These are phyloP conservation scores for Blera fallax DNA, from an alignment of 2,888 invertebrate genomes.

Conservation along the genomic window DNA sequence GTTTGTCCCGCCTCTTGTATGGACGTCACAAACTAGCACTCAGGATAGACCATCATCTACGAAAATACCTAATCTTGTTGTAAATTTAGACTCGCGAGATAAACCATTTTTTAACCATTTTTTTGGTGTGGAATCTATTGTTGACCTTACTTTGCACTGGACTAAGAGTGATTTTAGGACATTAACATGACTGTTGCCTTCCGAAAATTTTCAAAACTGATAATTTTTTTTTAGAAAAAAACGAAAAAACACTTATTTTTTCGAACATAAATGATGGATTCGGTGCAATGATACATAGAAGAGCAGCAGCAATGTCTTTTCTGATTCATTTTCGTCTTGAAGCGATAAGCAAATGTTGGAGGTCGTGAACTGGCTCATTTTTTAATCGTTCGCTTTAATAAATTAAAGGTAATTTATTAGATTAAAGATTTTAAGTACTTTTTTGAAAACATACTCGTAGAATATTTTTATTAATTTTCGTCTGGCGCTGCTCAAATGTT, in stretches of 20 bases:
- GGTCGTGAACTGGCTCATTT: constrained; percentile 24
- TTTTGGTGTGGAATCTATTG: neutral
- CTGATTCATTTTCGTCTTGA: neutral
- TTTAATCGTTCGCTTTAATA: constrained; percentile 39
- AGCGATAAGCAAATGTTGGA: constrained; percentile 7
- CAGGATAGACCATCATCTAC: neutral
- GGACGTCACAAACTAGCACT: neutral
- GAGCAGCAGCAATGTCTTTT: neutral
- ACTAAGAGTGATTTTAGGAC: neutral
- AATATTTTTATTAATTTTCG: neutral
- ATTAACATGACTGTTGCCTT: neutral
- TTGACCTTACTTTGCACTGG: neutral
- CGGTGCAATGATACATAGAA: neutral
- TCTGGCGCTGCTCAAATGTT: neutral
- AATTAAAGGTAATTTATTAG: constrained; percentile 50
- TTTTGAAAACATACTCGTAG: neutral
- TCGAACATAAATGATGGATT: neutral
- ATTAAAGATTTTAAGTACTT: constrained; percentile 8
- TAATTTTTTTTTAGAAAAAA: neutral
- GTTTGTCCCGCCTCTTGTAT: neutral
- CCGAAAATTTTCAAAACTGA: neutral
- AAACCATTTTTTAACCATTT: neutral
- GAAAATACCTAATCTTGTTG: neutral
- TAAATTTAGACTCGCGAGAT: neutral
- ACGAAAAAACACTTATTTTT: neutral